Conservation (phyloP, 2,888 invertebrate genomes). For the Cerceris rybyensis region DNA sequence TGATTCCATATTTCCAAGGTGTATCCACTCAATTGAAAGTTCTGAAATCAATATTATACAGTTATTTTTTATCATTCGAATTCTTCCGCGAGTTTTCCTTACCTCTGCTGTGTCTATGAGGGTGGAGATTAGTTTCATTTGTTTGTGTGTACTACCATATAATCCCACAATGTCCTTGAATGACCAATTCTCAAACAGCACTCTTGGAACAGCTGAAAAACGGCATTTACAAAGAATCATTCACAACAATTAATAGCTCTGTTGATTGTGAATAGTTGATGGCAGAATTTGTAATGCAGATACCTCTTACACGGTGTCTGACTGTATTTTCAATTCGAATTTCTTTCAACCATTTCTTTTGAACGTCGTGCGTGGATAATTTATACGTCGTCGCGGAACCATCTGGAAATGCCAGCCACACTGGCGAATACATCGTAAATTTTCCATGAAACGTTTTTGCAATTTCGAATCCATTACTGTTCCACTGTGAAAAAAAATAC, state of each 20-base stretch:
- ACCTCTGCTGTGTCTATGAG: constrained; percentile 85
- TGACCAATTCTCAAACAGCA: constrained; percentile 94
- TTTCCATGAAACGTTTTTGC: constrained; percentile 95
- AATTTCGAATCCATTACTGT: constrained; percentile 95
- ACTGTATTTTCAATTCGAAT: constrained; percentile 85
- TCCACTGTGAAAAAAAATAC: constrained; percentile 89
- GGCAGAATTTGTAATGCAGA: constrained; percentile 42
- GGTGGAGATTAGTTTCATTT: constrained; percentile 86
- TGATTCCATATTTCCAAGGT: constrained; percentile 96
- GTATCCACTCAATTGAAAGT: constrained; percentile 93
- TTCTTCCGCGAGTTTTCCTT: constrained; percentile 1
- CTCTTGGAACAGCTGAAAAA: constrained; percentile 91
- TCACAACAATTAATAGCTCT: neutral
- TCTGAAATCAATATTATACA: constrained; percentile 87
- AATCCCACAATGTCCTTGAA: constrained; percentile 88
- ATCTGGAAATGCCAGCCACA: constrained; percentile 94
- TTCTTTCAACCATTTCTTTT: constrained; percentile 91
- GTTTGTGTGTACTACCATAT: constrained; percentile 87
- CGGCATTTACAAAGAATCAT: neutral
- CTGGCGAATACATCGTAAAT: constrained; percentile 95
- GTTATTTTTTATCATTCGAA: constrained; percentile 86
- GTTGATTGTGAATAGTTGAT: too few relatives aligned
- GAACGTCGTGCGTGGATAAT: constrained; percentile 91
- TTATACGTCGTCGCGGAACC: constrained; percentile 86
- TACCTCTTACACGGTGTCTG: constrained; percentile 85